phyloP scores from a whole-genome alignment of 1,140 invertebrate species.

The Megalopta genalis region DNA sequence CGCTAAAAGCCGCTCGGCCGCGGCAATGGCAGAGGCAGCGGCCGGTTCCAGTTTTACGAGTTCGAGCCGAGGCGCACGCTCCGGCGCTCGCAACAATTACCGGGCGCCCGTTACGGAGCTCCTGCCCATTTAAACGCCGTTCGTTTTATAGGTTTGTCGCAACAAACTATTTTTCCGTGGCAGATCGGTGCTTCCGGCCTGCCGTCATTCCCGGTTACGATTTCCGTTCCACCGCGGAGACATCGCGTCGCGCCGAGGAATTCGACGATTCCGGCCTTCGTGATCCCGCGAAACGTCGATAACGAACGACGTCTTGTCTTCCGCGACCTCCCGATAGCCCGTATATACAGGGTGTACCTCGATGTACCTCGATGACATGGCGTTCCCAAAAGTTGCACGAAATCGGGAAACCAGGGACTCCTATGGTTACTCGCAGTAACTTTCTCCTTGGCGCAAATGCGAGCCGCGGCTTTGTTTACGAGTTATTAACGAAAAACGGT shows the following conservation, averaged over 20 bases:
- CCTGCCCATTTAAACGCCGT: neutral
- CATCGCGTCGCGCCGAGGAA: slow-evolving; percentile 24
- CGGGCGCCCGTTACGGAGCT: neutral
- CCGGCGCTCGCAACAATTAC: slow-evolving; percentile 20
- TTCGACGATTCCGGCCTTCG: slow-evolving; percentile 18
- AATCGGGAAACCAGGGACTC: too few species aligned
- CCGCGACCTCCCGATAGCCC: neutral
- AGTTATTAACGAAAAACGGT: too few species aligned
- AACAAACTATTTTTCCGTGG: slow-evolving; percentile 6
- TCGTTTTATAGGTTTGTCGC: slow-evolving; percentile 13
- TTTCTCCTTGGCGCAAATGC: too few species aligned
- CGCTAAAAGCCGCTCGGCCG: neutral
- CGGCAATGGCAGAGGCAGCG: too few species aligned
- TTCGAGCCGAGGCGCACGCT: neutral
- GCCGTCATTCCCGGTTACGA: slow-evolving; percentile 17
- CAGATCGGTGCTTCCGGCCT: neutral
- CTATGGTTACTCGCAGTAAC: too few species aligned
- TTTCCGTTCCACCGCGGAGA: slow-evolving; percentile 20
- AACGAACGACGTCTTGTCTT: slow-evolving; percentile 26
- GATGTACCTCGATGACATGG: too few species aligned
- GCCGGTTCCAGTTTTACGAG: neutral
- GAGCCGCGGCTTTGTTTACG: too few species aligned
- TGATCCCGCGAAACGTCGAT: slow-evolving; percentile 41
- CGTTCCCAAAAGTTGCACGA: too few species aligned
- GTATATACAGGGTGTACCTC: neutral